Percentiles rank a stretch among this genome's conserved stretches.
Conservation (phyloP, 1,140 invertebrate genomes). For the Lordiphosa clarofinis region DNA sequence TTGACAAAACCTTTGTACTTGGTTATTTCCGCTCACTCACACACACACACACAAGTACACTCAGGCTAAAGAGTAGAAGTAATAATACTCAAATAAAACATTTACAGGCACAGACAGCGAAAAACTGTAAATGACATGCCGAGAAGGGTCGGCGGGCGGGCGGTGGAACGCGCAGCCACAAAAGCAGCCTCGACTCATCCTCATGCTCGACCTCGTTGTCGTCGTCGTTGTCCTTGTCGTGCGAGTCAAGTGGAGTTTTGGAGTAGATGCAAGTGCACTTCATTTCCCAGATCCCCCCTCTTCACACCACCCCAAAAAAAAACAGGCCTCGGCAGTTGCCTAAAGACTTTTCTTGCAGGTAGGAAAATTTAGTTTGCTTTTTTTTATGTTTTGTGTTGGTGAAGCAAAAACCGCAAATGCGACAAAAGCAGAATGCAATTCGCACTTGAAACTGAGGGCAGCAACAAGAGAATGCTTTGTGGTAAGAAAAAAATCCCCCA, state of each 20-base stretch:
- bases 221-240: constrained; percentile 35
- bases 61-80: constrained; percentile 65
- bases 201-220: constrained; percentile 27
- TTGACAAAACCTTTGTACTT: constrained; percentile 3
- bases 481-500: constrained; percentile 20
- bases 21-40: neutral
- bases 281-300: constrained; percentile 44
- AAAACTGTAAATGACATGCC: constrained; percentile 72
- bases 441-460: constrained; percentile 65
- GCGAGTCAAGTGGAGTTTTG: constrained; percentile 47
- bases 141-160: constrained; percentile 12
- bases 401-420: constrained; percentile 67
- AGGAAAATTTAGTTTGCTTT: constrained; percentile 12
- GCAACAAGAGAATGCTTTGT: constrained; percentile 24
- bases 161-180: neutral
- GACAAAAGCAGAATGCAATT: constrained; percentile 77
- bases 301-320: constrained; percentile 24
- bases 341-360: constrained; percentile 10
- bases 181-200: constrained; percentile 40
- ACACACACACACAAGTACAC: constrained; percentile 9
- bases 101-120: constrained; percentile 70
- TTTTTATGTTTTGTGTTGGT: constrained; percentile 2
- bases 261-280: constrained; percentile 61
- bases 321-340: constrained; percentile 6
- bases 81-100: constrained; percentile 76